Percentiles rank a stretch among this genome's conserved stretches.
phyloP scores from a whole-genome alignment of 2,797 vertebrate genomes.

The Poeciliopsis presidionis region DNA sequence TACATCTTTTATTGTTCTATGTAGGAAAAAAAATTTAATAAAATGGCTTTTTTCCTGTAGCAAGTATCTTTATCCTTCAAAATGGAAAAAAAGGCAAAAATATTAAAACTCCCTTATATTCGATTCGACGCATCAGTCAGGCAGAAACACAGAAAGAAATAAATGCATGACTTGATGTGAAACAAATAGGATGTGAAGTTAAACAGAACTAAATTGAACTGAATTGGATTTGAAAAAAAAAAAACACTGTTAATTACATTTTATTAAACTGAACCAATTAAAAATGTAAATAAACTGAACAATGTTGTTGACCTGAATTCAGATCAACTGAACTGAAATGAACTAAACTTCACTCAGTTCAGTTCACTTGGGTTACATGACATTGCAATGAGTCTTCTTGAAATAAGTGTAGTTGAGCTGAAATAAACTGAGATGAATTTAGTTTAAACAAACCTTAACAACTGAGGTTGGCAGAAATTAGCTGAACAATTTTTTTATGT shows the following conservation, averaged over 20 bases:
- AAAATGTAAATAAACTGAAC: not conserved
- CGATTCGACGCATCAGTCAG: not conserved
- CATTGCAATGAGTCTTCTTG: no score
- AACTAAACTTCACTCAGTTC: not conserved
- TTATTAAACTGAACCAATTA: not conserved
- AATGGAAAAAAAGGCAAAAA: not conserved
- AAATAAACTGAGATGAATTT: not conserved
- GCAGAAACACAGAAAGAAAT: not conserved
- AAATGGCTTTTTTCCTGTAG: not conserved
- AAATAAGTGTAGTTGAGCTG: not conserved
- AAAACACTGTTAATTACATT: not conserved
- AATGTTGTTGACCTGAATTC: no score
- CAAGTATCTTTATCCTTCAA: not conserved
- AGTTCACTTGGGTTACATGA: no score
- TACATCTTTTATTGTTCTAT: not conserved
- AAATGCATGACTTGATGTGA: not conserved
- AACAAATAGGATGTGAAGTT: not conserved
- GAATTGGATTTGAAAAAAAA: not conserved
- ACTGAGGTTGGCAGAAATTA: not conserved
- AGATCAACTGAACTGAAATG: not conserved
- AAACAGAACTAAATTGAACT: not conserved
- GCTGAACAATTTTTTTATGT: not conserved
- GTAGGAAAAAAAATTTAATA: no score
- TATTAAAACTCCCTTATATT: not conserved
- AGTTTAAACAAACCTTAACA: not conserved